Evolutionary conservation across 2,797 vertebrate species (phyloP).

Genomic region (Periparus ater): DNA sequence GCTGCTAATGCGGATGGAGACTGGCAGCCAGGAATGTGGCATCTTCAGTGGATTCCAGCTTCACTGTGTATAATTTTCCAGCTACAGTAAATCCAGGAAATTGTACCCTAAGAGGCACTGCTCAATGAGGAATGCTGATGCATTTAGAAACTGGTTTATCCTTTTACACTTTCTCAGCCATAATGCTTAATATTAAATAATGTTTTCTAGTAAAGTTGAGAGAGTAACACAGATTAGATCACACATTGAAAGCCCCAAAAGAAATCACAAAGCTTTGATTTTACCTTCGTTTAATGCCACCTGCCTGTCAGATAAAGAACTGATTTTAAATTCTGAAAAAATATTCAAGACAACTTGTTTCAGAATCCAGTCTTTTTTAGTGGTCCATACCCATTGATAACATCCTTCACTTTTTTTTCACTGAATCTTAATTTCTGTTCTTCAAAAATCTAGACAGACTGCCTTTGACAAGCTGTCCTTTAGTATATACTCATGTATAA

Average conservation of each 20-base stretch:
- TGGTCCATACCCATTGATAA: background rate
- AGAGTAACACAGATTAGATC: background rate
- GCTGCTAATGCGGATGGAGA: background rate
- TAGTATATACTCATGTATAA: background rate
- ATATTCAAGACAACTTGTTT: background rate
- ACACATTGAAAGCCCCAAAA: background rate
- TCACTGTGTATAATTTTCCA: constrained; percentile 31
- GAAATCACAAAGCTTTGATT: background rate
- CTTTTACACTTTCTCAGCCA: background rate
- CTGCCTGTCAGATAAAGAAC: constrained; percentile 24
- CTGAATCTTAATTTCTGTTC: background rate
- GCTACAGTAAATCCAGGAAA: background rate
- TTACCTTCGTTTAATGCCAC: background rate
- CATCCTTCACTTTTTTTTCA: background rate
- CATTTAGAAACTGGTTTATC: background rate
- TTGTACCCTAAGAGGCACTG: background rate
- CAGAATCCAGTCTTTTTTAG: background rate
- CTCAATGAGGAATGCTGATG: background rate
- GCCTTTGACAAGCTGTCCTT: background rate
- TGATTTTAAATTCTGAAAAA: background rate
- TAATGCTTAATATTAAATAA: background rate
- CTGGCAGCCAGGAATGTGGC: constrained; percentile 6
- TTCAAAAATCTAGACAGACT: background rate
- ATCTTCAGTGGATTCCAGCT: constrained; percentile 3
- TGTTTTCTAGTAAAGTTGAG: background rate